A percentile compares a stretch with the other conserved stretches of the same genome.
These are phyloP conservation scores for Saccostrea echinata DNA, from an alignment of 1,140 invertebrate species.

Conservation along the genomic window DNA sequence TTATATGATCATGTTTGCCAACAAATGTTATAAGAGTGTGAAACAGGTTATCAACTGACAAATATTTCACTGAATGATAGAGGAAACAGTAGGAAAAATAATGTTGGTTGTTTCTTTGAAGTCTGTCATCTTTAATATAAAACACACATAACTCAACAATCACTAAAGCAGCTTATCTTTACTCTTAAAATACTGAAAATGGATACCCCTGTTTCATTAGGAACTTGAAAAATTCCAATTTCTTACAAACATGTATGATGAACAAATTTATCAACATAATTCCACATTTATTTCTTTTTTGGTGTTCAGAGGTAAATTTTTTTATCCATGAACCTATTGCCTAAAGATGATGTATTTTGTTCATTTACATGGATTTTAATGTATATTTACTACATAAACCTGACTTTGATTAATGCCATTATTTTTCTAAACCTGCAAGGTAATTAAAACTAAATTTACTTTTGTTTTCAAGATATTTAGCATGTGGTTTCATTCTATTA, in stretches of 20 bases:
- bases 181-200: too few species aligned
- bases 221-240: too few species aligned
- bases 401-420: not conserved
- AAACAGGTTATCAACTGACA: not conserved
- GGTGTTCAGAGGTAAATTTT: too few species aligned
- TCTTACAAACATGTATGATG: too few species aligned
- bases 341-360: not conserved
- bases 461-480: not conserved
- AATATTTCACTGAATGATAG: not conserved
- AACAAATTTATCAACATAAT: too few species aligned
- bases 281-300: too few species aligned
- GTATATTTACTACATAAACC: not conserved
- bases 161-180: too few species aligned
- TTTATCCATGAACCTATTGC: too few species aligned
- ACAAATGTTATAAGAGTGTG: not conserved
- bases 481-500: not conserved
- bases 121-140: not conserved
- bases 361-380: not conserved
- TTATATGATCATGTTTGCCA: not conserved
- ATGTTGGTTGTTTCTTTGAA: not conserved
- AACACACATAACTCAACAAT: not conserved
- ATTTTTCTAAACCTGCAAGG: not conserved
- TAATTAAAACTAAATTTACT: conserved; percentile 4
- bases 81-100: not conserved
- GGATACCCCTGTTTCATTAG: too few species aligned